Percentiles rank a stretch among this genome's conserved stretches.
phyloP scores from a whole-genome alignment of 2,113 vertebrate genomes.

The Haplotaxodon microlepis region DNA sequence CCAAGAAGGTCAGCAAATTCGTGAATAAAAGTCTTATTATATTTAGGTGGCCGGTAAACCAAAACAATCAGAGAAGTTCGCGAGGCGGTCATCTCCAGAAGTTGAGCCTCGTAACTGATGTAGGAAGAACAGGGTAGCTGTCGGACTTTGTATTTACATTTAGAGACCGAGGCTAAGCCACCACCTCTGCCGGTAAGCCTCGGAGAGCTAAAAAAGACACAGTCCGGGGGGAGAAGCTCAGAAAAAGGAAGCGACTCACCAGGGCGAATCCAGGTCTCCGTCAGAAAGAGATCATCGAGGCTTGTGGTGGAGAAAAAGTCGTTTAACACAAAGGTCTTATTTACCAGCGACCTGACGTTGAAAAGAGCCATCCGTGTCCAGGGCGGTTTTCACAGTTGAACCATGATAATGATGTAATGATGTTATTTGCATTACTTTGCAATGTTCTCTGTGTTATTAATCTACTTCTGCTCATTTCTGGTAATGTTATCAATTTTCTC shows the following conservation, averaged over 20 bases:
- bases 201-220: background rate
- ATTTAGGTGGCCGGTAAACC: background rate
- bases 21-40: background rate
- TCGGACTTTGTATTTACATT: too few species aligned
- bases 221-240: rapidly evolving
- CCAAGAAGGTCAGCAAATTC: background rate
- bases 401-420: background rate
- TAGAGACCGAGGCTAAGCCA: rapidly evolving
- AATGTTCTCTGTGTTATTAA: background rate
- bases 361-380: too few species aligned
- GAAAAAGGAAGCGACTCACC: background rate
- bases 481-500: rapidly evolving
- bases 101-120: rapidly evolving
- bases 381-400: background rate
- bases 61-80: rapidly evolving
- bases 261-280: background rate
- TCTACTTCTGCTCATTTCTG: background rate
- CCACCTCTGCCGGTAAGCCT: rapidly evolving
- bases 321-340: too few species aligned
- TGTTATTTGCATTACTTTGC: background rate
- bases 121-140: background rate
- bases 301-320: too few species aligned
- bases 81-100: background rate
- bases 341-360: too few species aligned
- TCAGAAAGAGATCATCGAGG: background rate